These are phyloP conservation scores for Eufriesea mexicana DNA, from an alignment of 1,140 invertebrate species.

Conservation along the genomic window DNA sequence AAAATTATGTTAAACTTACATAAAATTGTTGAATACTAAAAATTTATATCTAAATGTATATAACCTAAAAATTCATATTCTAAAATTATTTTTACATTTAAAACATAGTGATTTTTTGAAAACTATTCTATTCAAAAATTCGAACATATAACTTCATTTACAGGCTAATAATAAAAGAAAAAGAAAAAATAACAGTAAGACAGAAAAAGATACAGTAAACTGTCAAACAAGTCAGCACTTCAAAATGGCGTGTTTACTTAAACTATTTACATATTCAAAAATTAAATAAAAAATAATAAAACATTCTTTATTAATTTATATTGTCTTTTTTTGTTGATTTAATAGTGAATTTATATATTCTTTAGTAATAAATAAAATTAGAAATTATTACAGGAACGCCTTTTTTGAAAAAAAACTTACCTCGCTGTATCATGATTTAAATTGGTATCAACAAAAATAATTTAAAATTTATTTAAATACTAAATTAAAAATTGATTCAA, in stretches of 20 bases:
- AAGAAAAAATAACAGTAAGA: background rate
- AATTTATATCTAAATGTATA: background rate
- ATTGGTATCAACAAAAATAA: background rate
- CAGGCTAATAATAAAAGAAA: background rate
- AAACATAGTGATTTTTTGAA: background rate
- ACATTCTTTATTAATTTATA: background rate
- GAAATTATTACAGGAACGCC: background rate
- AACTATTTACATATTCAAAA: slow-evolving; percentile 3
- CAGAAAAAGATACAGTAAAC: background rate
- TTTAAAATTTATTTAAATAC: background rate
- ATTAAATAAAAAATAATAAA: background rate
- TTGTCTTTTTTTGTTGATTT: background rate
- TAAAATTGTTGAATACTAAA: background rate
- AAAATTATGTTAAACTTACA: background rate
- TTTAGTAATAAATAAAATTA: background rate
- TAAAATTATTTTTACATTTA: background rate
- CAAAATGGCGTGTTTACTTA: slow-evolving; percentile 22
- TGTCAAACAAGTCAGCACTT: background rate
- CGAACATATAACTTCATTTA: background rate
- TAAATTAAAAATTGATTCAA: background rate
- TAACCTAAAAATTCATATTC: background rate
- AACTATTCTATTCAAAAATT: background rate
- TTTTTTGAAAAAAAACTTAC: background rate
- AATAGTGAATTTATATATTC: background rate
- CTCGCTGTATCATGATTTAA: slow-evolving; percentile 28